Base-by-base conservation (phyloP, 1,140 invertebrate species). In the Chironomus tepperi region DNA sequence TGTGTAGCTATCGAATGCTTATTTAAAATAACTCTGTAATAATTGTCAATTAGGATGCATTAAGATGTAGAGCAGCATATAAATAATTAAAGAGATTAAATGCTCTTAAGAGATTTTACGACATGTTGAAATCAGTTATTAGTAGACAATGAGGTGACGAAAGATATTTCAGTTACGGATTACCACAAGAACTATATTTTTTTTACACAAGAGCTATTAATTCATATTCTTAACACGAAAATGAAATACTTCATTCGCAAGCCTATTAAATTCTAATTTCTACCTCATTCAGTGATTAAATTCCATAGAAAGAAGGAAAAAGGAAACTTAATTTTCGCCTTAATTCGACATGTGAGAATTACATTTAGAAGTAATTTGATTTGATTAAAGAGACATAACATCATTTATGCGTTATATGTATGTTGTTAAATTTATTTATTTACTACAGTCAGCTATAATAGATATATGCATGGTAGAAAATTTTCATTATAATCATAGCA, bases 311-410 rank as follows among this genome's bases (percentile, higher is more conserved):
- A 34, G 5, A 2, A 34, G 24, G 2, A 34, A 34, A 34, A 34
- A 34, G 24, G 24, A 57, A 57, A 57, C 12, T 57, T 57, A 57
- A 57, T 57, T 57, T 57, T n/a, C 47, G 24, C 24, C 24, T 34
- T 34, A 34, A 34, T 34, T 34, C 24, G 24, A 57, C 47, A 57
- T 57, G 47, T 15, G 47, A 15, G n/a, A 57, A 57, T 57, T 57
- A 57, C 47, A 57, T 57, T 57, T 34, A 34, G n/a, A 57, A 57
- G 47, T 57, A 57, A 57, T 57, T 57, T 57, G 47, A 57, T 57
- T 57, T 57, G 47, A 57, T 57, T 57, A 57, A 57, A 57, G 47
- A 57, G n/a, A 57, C 8, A 57, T 57, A 57, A 57, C 24, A 34
- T 34, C 24, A 34, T 34, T 34, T 34, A 34, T 34, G 24, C 24